Base-by-base conservation (phyloP, 2,888 invertebrate genomes). In the Conus canariensis region DNA sequence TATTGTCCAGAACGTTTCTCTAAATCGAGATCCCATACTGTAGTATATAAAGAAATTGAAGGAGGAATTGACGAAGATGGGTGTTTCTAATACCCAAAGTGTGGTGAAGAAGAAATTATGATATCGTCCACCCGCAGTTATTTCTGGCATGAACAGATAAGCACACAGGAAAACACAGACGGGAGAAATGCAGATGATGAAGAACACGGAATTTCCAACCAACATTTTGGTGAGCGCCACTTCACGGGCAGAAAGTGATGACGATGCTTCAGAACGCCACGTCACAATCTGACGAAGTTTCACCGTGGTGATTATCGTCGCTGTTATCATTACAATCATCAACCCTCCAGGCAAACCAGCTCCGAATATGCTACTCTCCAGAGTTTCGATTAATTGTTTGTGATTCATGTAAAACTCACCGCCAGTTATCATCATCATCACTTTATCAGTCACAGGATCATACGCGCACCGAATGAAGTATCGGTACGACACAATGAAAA, bases 211-310 rank as follows among this genome's bases (percentile, higher is more conserved):
- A 30, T 6, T 67, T n/a, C 67, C 60, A 14, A 86, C 64, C 60
- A 86, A 22, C 86, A 86, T 86, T 25, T 64, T 86, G 64, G 86
- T 86, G 16, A 86, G 86, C 9, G 86, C 86, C 45, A 86, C 45
- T 10, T 86, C 86, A 14, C 30, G 86, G 30, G 67, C 7, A 30
- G 86, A 64, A 7, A 67, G 19, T 1, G 86, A 56, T 4, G 88
- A 77, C 16, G 88, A 88, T 4, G 80, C 64, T 30, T 59, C 64
- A 22, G 60, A 12, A 10, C 86, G 60, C 86, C 86, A 86, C 30
- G 60, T n/a, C 30, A 64, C 25, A 6, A 58, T 25, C 86, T 86
- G 60, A 30, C 67, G 60, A 30, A 86, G 30, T 19, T 64, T 86
- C 8, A 64, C 58, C 6, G 86, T 59, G n/a, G 86, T 86, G 19